Conservation (phyloP, 2,888 invertebrate genomes). For the Clusia tigrina region DNA sequence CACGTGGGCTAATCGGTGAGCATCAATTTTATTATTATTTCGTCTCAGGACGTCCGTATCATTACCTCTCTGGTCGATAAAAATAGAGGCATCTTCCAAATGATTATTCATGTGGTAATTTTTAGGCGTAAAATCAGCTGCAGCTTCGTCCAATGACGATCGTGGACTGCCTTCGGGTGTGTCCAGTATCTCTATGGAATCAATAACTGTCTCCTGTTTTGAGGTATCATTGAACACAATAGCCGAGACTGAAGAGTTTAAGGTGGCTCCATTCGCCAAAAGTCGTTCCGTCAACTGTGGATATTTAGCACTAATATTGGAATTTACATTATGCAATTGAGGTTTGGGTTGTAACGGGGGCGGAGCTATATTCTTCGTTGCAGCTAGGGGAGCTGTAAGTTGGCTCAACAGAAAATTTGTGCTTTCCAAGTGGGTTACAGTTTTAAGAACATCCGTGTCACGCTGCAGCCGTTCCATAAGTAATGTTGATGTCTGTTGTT, state of each 20-base stretch:
- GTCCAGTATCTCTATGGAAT: conserved; percentile 60
- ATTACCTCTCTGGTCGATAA: conserved; percentile 31
- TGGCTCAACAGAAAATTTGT: conserved; percentile 49
- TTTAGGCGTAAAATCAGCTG: neutral
- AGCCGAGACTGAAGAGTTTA: conserved; percentile 24
- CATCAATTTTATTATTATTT: conserved; percentile 37
- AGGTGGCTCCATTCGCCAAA: conserved; percentile 49
- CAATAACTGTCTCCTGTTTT: conserved; percentile 42
- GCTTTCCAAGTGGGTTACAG: conserved; percentile 3
- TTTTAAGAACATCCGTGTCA: conserved; percentile 35
- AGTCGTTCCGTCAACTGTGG: conserved; percentile 55
- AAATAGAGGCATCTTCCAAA: conserved; percentile 15
- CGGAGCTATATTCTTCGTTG: conserved; percentile 16
- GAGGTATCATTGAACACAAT: neutral
- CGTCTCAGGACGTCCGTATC: conserved; percentile 27
- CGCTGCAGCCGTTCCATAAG: conserved; percentile 41
- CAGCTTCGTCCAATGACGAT: conserved; percentile 36
- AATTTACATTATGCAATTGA: neutral
- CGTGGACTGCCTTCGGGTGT: conserved; percentile 59
- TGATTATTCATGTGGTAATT: conserved; percentile 16
- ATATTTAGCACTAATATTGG: conserved; percentile 43
- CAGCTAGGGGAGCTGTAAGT: conserved; percentile 42
- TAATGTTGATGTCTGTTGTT: conserved; percentile 32
- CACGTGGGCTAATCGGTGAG: conserved; percentile 8
- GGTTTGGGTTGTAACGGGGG: conserved; percentile 38